Conservation (phyloP, 2,797 vertebrate genomes). For the Psittacula echo region DNA sequence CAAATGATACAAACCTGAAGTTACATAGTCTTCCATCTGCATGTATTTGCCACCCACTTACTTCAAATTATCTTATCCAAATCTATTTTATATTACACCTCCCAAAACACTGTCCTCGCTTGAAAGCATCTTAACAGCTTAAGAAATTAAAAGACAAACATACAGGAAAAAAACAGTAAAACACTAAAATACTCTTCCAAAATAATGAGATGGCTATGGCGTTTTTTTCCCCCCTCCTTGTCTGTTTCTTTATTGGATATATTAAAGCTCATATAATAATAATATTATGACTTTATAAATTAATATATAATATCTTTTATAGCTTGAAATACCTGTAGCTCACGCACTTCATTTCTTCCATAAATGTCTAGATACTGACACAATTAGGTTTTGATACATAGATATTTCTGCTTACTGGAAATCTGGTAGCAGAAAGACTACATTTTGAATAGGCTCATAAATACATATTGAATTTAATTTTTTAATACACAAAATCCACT, state of each 20-base stretch:
- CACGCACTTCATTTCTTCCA: conserved; percentile 75
- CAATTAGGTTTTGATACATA: conserved; percentile 77
- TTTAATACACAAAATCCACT: conserved; percentile 77
- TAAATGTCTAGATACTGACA: conserved; percentile 57
- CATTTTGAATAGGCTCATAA: conserved; percentile 80
- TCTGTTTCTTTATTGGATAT: conserved; percentile 27
- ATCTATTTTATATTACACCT: conserved; percentile 25
- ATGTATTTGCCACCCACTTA: conserved; percentile 50
- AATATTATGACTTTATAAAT: conserved; percentile 70
- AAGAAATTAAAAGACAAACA: conserved; percentile 58
- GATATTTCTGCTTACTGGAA: conserved; percentile 76
- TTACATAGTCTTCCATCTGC: conserved; percentile 37
- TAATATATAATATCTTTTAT: conserved; percentile 60
- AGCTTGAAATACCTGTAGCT: conserved; percentile 28
- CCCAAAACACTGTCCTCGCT: background rate
- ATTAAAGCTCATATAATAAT: conserved; percentile 68
- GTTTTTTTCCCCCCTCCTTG: background rate
- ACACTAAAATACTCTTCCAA: conserved; percentile 16
- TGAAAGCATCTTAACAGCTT: conserved; percentile 27
- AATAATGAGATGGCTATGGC: conserved; percentile 24
- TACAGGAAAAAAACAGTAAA: background rate
- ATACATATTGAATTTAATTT: conserved; percentile 86
- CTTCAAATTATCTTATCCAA: conserved; percentile 34
- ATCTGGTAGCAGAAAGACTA: conserved; percentile 68
- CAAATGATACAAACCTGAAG: conserved; percentile 35